phyloP scores from a whole-genome alignment of 2,888 invertebrate species.

The Piscicola geometra region DNA sequence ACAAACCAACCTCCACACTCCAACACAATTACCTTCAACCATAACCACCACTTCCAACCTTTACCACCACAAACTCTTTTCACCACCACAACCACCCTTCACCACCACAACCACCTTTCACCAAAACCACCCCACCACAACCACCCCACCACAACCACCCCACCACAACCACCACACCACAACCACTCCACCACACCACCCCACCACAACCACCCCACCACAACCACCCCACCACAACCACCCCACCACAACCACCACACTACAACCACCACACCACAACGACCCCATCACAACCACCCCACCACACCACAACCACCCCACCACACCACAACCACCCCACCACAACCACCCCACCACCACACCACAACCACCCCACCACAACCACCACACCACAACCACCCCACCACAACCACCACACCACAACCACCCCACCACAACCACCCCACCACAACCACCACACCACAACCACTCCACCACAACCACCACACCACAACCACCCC shows the following conservation, averaged over 20 bases:
- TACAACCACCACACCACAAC: background rate
- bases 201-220: background rate
- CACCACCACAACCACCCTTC: too few relatives aligned
- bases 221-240: background rate
- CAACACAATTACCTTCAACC: too few relatives aligned
- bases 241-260: background rate
- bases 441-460: background rate
- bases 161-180: background rate
- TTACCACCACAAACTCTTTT: too few relatives aligned
- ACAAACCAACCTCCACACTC: too few relatives aligned
- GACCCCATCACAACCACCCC: background rate
- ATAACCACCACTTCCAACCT: too few relatives aligned
- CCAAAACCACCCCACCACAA: too few relatives aligned
- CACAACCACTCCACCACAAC: background rate
- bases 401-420: background rate
- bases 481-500: background rate
- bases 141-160: too few relatives aligned
- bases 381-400: background rate
- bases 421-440: background rate
- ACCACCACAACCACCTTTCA: too few relatives aligned
- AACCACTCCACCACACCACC: background rate
- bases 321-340: background rate
- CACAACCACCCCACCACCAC: background rate
- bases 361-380: background rate
- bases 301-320: background rate